Percentiles rank a stretch among this genome's conserved stretches.
Conservation (phyloP, 1,140 invertebrate genomes). For the Ceratina australensis region DNA sequence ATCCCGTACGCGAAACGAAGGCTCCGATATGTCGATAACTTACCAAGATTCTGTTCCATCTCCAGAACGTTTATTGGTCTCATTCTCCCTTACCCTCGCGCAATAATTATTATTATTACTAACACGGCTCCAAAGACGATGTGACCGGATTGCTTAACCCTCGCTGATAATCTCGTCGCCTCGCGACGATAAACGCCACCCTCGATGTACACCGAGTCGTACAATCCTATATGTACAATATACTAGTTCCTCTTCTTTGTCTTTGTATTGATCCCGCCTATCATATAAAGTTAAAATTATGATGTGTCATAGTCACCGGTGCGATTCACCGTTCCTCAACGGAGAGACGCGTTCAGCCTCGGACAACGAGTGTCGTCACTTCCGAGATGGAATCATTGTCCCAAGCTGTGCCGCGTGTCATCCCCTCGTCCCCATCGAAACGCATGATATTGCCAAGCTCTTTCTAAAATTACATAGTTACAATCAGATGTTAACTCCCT, state of each 20-base stretch:
- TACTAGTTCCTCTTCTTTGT: constrained; percentile 61
- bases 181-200: constrained; percentile 37
- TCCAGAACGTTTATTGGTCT: not conserved
- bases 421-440: constrained; percentile 5
- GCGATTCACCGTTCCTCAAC: constrained; percentile 50
- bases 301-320: constrained; percentile 71
- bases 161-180: constrained; percentile 6
- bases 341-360: constrained; percentile 37
- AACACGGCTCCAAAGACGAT: constrained; percentile 4
- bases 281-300: constrained; percentile 75
- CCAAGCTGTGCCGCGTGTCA: too few species aligned
- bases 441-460: constrained; percentile 27
- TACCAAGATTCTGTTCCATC: not conserved
- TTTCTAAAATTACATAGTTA: constrained; percentile 3
- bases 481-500: not conserved
- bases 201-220: constrained; percentile 39
- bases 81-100: not conserved
- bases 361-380: too few species aligned
- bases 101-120: too few species aligned
- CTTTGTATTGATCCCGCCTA: constrained; percentile 73
- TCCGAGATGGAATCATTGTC: too few species aligned
- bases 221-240: constrained; percentile 72
- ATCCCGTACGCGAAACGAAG: constrained; percentile 5
- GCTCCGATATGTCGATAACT: constrained; percentile 37
- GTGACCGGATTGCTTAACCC: not conserved